phyloP scores from a whole-genome alignment of 2,888 invertebrate genomes.

The Protodeltote pygarga region DNA sequence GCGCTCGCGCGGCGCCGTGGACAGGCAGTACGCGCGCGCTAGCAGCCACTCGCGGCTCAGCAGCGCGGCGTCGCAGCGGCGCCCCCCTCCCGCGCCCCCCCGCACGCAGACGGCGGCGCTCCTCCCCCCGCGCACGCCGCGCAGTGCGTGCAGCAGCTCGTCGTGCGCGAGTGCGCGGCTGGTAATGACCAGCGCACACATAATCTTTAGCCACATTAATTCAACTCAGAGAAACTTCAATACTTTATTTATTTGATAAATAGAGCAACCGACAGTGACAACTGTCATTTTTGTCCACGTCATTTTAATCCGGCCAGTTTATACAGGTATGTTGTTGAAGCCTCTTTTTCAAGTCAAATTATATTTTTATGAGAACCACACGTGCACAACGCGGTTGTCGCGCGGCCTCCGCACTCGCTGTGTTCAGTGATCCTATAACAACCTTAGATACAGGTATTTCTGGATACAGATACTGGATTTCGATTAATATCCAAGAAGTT shows the following conservation, averaged over 20 bases:
- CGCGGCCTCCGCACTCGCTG: no score
- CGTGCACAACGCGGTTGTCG: no score
- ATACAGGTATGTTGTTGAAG: no score
- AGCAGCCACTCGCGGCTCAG: slow-evolving; percentile 52
- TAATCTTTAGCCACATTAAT: slow-evolving; percentile 28
- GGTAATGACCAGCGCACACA: slow-evolving; percentile 14
- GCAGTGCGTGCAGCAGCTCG: slow-evolving; percentile 32
- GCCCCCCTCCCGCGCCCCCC: slow-evolving; percentile 24
- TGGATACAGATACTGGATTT: no score
- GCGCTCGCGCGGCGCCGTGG: background rate
- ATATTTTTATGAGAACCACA: no score
- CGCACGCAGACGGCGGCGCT: slow-evolving; percentile 35
- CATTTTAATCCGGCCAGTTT: slow-evolving; percentile 3
- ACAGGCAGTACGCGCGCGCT: slow-evolving; percentile 45
- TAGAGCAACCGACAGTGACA: no score
- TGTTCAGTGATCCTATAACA: no score
- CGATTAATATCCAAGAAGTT: no score
- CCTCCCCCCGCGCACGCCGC: slow-evolving; percentile 35
- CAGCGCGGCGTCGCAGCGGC: slow-evolving; percentile 46
- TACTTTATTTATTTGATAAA: no score
- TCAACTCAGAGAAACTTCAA: background rate
- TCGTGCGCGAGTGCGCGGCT: slow-evolving; percentile 19
- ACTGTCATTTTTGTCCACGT: slow-evolving; percentile 1
- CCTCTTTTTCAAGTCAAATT: no score
- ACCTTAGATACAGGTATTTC: no score